Evolutionary conservation across 2,888 invertebrate genomes (phyloP), one percentile per base, ranked within the genome.

Genomic region (Megastigmus dorsalis): DNA sequence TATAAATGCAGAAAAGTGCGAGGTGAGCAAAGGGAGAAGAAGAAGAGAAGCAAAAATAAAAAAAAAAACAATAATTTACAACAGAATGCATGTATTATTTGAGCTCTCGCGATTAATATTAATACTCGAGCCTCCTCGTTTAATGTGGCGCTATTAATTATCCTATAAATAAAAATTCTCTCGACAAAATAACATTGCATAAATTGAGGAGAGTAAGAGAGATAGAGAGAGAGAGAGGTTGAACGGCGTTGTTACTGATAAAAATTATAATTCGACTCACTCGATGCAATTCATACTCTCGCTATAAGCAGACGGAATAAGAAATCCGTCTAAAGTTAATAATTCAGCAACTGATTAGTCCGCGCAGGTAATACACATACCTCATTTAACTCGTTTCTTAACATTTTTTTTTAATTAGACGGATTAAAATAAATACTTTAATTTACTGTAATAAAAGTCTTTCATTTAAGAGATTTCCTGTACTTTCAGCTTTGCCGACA

Each of bases 361-460:
- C n/a, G n/a, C 15, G 36, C 10, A n/a, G n/a, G n/a, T n/a, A n/a
- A n/a, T n/a, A 33, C 33, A 15, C 33, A 43, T 54, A 54, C 62
- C 41, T 69, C 41, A 33, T 43, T 54, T 41, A 67, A 57, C 13
- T 69, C 28, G 26, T 26, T 36, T 20, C 15, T 43, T n/a, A n/a
- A 65, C 30, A 54, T 71, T 57, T 69, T 69, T n/a, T 68, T 69
- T 69, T 70, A 70, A 70, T 70, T 70, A 55, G n/a, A 7, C 5
- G 55, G 23, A 54, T 70, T 70, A 62, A 60, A 60, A 52, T 60
- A 52, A 52, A 50, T 68, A 38, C 48, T 59, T 28, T 48, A 38
- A 68, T 65, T 65, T 52, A 52, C 38, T 41, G 15, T 57, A 48
- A 48, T 50, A 38, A 59, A 50, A 68, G 43, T 48, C 33, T 28